A percentile compares a stretch with the other conserved stretches of the same genome.
Evolutionary conservation across 1,140 invertebrate species (phyloP).

Genomic region (Gryllus bimaculatus): DNA sequence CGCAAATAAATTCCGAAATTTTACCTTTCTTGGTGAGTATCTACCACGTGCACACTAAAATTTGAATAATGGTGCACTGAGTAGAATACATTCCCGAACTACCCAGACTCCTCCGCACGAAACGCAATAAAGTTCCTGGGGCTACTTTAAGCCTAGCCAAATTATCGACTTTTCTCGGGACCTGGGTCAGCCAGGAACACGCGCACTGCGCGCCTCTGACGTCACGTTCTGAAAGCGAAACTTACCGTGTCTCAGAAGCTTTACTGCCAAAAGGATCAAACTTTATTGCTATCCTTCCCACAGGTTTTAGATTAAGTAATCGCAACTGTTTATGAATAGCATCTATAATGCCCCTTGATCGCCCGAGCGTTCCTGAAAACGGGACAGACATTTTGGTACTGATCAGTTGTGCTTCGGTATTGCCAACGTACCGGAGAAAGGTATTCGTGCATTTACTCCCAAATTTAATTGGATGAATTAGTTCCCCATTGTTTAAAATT

Average conservation of each 20-base stretch:
- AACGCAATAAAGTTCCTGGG: not conserved
- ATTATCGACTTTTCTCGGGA: not conserved
- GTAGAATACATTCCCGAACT: too few relatives aligned
- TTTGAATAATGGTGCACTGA: too few relatives aligned
- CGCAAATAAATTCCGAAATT: too few relatives aligned
- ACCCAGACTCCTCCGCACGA: too few relatives aligned
- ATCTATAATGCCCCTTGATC: constrained; percentile 51
- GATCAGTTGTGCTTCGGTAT: not conserved
- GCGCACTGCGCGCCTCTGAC: not conserved
- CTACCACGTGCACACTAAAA: too few relatives aligned
- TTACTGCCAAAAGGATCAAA: constrained; percentile 76
- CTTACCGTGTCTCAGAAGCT: constrained; percentile 58
- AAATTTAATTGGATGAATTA: too few relatives aligned
- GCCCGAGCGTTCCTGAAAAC: constrained; percentile 50
- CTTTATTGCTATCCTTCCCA: constrained; percentile 61
- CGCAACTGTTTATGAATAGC: constrained; percentile 59
- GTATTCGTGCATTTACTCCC: too few relatives aligned
- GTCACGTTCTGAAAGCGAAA: constrained; percentile 18
- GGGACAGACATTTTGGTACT: constrained; percentile 51
- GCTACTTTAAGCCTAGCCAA: not conserved
- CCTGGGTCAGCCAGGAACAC: not conserved
- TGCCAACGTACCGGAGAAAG: not conserved
- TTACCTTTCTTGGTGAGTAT: too few relatives aligned
- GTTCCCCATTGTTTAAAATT: too few relatives aligned
- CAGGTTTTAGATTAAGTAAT: constrained; percentile 63